These are phyloP conservation scores for Smittia sp. DNA, from an alignment of 2,888 invertebrate genomes.

Conservation along the genomic window DNA sequence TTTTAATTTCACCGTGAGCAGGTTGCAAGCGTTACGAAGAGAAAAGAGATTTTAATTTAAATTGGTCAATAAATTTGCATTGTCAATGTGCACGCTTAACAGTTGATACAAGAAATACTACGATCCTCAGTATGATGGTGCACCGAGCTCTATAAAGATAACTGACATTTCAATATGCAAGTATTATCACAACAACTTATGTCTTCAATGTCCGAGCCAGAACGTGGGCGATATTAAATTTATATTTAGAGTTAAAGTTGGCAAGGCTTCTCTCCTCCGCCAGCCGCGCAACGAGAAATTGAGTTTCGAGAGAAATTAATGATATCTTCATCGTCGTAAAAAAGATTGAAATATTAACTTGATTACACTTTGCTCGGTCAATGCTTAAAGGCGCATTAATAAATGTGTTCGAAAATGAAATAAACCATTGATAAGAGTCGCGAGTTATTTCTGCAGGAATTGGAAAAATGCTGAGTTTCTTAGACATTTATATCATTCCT, in stretches of 20 bases:
- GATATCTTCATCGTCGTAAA: constrained; percentile 35
- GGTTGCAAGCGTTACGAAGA: neutral
- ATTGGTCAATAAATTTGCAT: constrained; percentile 37
- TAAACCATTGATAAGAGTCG: constrained; percentile 6
- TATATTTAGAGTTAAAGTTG: constrained; percentile 26
- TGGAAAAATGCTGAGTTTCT: no score
- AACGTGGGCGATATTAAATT: constrained; percentile 36
- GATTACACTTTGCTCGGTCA: constrained; percentile 32
- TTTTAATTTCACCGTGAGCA: constrained; percentile 6
- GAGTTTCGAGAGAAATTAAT: constrained; percentile 38
- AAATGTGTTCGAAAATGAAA: constrained; percentile 1
- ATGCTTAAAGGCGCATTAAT: constrained; percentile 17
- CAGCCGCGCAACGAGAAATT: constrained; percentile 6
- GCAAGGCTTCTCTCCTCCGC: constrained; percentile 21
- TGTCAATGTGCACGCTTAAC: constrained; percentile 39
- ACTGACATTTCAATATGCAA: constrained; percentile 41
- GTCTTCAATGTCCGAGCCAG: constrained; percentile 33
- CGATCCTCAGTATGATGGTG: constrained; percentile 21
- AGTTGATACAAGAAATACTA: constrained; percentile 33
- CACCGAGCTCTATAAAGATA: constrained; percentile 40
- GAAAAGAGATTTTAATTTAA: constrained; percentile 16
- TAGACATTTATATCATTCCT: neutral
- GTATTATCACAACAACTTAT: constrained; percentile 39
- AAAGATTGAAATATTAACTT: constrained; percentile 39
- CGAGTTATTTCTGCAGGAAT: neutral